Evolutionary conservation across 1,140 invertebrate genomes (phyloP).

Genomic region (Caenorhabditis inopinata): DNA sequence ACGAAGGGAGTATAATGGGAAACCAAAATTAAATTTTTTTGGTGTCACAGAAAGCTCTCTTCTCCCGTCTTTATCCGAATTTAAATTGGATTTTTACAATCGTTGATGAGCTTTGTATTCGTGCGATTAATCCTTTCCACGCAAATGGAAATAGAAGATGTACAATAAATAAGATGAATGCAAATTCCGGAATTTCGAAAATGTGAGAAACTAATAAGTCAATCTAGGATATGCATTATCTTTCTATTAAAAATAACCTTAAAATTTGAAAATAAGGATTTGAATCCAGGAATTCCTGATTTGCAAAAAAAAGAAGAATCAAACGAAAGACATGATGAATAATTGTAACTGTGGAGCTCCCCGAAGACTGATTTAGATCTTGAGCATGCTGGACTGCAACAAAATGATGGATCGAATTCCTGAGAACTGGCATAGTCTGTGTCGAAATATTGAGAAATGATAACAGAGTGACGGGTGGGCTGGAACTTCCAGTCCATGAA

Average conservation of each 20-base stretch:
- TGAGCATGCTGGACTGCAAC: not conserved
- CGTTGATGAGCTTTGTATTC: not conserved
- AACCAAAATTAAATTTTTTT: slow-evolving; percentile 18
- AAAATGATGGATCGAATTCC: slow-evolving; percentile 14
- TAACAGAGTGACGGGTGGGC: not conserved
- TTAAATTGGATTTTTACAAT: slow-evolving; percentile 28
- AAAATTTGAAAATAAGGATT: no score
- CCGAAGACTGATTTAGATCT: not conserved
- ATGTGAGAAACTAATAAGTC: no score
- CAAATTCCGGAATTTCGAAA: no score
- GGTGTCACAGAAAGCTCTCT: not conserved
- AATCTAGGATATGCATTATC: no score
- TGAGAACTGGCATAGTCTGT: not conserved
- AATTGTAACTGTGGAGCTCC: slow-evolving; percentile 9
- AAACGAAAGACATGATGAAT: not conserved
- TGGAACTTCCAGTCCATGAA: no score
- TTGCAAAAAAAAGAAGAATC: not conserved
- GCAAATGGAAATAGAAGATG: not conserved
- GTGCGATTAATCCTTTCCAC: not conserved
- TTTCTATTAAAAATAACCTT: no score
- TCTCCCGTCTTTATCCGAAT: not conserved
- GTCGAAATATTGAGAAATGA: not conserved
- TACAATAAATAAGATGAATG: no score
- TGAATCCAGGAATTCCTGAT: no score
- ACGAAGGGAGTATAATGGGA: not conserved